These are phyloP conservation scores for Amblyopsis hoosieri DNA, from an alignment of 2,797 vertebrate species.

Conservation along the genomic window DNA sequence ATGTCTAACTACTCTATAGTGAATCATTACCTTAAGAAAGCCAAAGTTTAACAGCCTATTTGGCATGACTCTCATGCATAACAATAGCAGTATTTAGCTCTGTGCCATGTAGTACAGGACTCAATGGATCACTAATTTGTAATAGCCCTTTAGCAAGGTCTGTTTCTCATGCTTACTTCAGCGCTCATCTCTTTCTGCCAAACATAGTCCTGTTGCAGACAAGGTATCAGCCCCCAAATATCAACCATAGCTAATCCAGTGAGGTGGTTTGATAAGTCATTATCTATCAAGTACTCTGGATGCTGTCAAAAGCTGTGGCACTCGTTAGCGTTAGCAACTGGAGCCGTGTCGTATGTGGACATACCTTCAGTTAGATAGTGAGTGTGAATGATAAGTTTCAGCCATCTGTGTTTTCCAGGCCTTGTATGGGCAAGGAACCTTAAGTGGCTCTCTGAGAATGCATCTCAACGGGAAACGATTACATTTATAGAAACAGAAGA, in stretches of 20 bases:
- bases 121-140: conserved; percentile 71
- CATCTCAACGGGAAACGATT: background rate
- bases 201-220: conserved; percentile 65
- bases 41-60: conserved; percentile 64
- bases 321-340: conserved; percentile 18
- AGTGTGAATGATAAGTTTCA: conserved; percentile 47
- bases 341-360: conserved; percentile 35
- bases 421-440: conserved; percentile 54
- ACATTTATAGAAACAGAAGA: background rate
- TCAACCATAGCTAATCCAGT: conserved; percentile 55
- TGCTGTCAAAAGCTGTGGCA: conserved; percentile 50
- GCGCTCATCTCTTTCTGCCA: conserved; percentile 57
- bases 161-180: conserved; percentile 45
- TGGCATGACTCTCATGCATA: conserved; percentile 68
- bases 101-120: conserved; percentile 31
- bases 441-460: background rate
- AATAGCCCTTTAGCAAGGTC: conserved; percentile 47
- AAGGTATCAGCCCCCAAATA: conserved; percentile 29
- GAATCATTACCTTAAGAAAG: conserved; percentile 52
- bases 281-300: conserved; percentile 72
- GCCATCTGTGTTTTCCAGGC: conserved; percentile 53
- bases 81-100: conserved; percentile 15
- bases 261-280: conserved; percentile 56
- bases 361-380: conserved; percentile 9
- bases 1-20: conserved; percentile 34